These are phyloP conservation scores for Cheilosia variabilis DNA, from an alignment of 2,888 invertebrate species.

Conservation along the genomic window DNA sequence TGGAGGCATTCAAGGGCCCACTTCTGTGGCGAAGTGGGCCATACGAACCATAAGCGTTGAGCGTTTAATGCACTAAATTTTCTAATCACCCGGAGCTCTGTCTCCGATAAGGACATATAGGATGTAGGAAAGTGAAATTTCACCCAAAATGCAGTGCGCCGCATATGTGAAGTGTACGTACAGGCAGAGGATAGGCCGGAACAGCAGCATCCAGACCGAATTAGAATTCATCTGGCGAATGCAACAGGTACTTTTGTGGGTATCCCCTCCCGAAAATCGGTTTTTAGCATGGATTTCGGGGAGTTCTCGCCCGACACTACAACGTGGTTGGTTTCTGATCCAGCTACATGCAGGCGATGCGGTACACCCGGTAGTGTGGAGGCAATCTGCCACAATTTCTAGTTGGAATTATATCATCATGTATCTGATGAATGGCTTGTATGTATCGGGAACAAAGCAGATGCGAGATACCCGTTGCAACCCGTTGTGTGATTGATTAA, in stretches of 20 bases:
- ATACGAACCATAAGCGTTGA: not conserved
- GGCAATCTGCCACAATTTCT: not conserved
- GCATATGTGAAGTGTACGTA: not conserved
- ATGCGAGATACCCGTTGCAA: not conserved
- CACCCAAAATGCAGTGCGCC: conserved; percentile 38
- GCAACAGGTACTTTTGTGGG: conserved; percentile 42
- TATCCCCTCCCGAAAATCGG: conserved; percentile 25
- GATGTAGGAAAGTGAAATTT: conserved; percentile 39
- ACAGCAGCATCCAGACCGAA: not conserved
- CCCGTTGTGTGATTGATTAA: no score
- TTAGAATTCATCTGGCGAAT: conserved; percentile 15
- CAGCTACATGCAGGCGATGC: not conserved
- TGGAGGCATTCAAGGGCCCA: no score
- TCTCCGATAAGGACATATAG: conserved; percentile 1
- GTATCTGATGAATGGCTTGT: conserved; percentile 17
- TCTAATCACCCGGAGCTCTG: not conserved
- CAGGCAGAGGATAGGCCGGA: conserved; percentile 17
- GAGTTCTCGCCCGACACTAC: not conserved
- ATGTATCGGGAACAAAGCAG: conserved; percentile 1
- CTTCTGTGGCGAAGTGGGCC: not conserved
- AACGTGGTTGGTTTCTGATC: not conserved
- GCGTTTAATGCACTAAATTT: not conserved
- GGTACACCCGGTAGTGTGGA: not conserved
- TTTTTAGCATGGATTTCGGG: conserved; percentile 24
- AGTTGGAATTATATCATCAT: conserved; percentile 21